A percentile compares a stretch with the other conserved stretches of the same genome.
phyloP scores from a whole-genome alignment of 2,888 invertebrate genomes.

The Stenotaenia linearis region DNA sequence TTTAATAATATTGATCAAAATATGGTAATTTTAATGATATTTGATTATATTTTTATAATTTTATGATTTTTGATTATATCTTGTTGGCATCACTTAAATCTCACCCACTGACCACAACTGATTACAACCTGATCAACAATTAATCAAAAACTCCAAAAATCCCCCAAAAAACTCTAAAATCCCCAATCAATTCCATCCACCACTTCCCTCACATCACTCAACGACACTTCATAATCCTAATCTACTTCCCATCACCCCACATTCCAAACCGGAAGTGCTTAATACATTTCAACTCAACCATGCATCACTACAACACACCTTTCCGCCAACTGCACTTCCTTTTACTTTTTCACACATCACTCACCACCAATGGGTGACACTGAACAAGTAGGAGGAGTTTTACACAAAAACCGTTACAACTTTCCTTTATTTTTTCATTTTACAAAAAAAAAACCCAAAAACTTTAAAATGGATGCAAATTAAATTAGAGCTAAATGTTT shows the following conservation, averaged over 20 bases:
- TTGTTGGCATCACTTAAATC: no score
- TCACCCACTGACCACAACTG: no score
- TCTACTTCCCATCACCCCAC: not conserved
- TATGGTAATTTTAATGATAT: no score
- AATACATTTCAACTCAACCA: not conserved
- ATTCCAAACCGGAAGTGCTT: not conserved
- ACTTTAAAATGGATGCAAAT: not conserved
- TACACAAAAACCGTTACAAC: not conserved
- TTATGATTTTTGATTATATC: no score
- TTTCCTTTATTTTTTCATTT: no score
- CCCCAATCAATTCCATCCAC: not conserved
- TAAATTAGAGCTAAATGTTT: not conserved
- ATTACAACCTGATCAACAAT: no score
- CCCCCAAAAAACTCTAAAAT: no score
- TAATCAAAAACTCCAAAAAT: no score
- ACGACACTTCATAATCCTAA: conserved; percentile 3
- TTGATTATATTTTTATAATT: no score
- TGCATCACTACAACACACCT: not conserved
- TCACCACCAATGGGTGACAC: not conserved
- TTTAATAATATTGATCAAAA: no score
- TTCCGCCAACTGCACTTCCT: not conserved
- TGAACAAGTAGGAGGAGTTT: not conserved
- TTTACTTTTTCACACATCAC: not conserved
- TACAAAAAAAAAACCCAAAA: not conserved
- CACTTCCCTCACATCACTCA: not conserved